Base-by-base conservation (phyloP, 2,113 vertebrate species). In the Pithys albifrons region DNA sequence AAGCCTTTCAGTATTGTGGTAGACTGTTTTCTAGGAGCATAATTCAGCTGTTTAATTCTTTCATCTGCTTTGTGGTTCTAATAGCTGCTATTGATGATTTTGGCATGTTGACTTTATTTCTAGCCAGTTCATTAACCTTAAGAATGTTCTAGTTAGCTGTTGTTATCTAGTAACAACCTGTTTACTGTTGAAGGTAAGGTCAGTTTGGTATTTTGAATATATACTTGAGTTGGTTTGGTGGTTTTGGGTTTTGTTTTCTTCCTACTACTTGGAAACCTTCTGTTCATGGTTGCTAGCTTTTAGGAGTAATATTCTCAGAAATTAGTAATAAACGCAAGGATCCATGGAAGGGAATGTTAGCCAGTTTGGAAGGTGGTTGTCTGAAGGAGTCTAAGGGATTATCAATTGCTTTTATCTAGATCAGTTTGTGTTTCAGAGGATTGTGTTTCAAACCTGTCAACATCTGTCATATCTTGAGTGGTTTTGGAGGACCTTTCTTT, bases 401-500 rank as follows among this genome's bases (percentile, higher is more conserved):
- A 8, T 73, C 14, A 15, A 7, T 11, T 91, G 70, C 43, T 61
- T 85, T 79, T 3, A 18, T 49, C 22, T 51, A 28, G 19, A 91
- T 28, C 0, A 1, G 2, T 33, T 41, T 67, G 17, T 79, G 6
- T 5, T 57, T 65, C 14, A 3, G 6, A 11, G 10, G 7, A 17
- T n/a, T 5, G 3, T 49, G 7, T 85, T 90, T 91, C 64, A 70
- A 90, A 62, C 17, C 17, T 8, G 2, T 43, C 16, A 11, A 1
- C 24, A 15, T 20, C 18, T 76, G 16, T 85, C 51, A 67, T 27
- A 25, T 31, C 9, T 67, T 35, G 29, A 54, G 14, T 3, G 2
- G 2, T 48, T 85, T 41, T 41, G 39, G 29, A 45, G 48, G 10
- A 39, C 22, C 16, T 37, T 72, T 75, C 9, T 51, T 54, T 22